A percentile compares a stretch with the other conserved stretches of the same genome.
phyloP scores from a whole-genome alignment of 2,888 invertebrate genomes.

The Andrena haemorrhoa region DNA sequence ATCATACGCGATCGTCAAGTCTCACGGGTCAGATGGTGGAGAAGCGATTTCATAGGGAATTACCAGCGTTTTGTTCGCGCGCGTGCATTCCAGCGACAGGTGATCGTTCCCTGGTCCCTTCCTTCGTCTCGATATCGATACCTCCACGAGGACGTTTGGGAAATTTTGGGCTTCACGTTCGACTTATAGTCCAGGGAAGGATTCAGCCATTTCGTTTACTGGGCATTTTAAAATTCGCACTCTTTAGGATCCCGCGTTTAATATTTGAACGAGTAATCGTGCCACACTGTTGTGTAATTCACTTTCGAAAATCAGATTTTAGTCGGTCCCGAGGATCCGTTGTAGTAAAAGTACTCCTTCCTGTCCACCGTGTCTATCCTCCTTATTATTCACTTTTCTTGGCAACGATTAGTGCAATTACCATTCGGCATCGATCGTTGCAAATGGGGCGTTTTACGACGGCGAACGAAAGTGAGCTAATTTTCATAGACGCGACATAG shows the following conservation, averaged over 20 bases:
- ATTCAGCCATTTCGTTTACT: too few relatives aligned
- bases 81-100: slow-evolving; percentile 38
- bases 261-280: too few relatives aligned
- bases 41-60: slow-evolving; percentile 51
- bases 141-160: not conserved
- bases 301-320: not conserved
- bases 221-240: too few relatives aligned
- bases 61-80: slow-evolving; percentile 12
- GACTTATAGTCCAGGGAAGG: not conserved
- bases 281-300: not conserved
- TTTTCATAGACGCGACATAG: slow-evolving; percentile 64
- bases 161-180: not conserved
- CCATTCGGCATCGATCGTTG: not conserved
- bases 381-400: slow-evolving; percentile 9
- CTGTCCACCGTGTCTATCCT: slow-evolving; percentile 2
- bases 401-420: slow-evolving; percentile 13
- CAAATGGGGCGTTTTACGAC: slow-evolving; percentile 38
- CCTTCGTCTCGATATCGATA: not conserved
- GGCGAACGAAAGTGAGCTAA: slow-evolving; percentile 63
- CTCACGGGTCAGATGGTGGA: slow-evolving; percentile 60
- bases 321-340: not conserved
- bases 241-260: too few relatives aligned
- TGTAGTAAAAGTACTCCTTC: not conserved
- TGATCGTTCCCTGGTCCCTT: slow-evolving; percentile 14
- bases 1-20: slow-evolving; percentile 28